These are phyloP conservation scores for Apoderus coryli DNA, from an alignment of 2,888 invertebrate species.

Conservation along the genomic window DNA sequence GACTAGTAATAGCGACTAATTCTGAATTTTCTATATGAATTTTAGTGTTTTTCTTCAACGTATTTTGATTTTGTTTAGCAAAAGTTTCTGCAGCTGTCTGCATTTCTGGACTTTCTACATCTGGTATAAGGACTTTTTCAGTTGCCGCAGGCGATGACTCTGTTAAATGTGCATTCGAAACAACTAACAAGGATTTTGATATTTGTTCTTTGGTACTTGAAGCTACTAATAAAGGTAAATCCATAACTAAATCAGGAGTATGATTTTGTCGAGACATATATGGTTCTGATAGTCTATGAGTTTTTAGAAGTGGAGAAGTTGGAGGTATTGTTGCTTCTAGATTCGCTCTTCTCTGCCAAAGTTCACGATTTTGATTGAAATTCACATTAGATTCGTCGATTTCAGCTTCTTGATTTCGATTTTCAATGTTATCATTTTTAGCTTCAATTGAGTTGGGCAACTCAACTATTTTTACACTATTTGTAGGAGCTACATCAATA, in stretches of 20 bases:
- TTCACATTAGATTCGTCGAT: slow-evolving; percentile 33
- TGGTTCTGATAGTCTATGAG: slow-evolving; percentile 31
- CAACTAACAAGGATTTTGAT: slow-evolving; percentile 27
- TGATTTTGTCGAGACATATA: slow-evolving; percentile 35
- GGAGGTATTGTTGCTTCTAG: slow-evolving; percentile 34
- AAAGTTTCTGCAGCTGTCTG: slow-evolving; percentile 64
- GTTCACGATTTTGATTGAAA: slow-evolving; percentile 38
- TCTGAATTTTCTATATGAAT: slow-evolving; percentile 26
- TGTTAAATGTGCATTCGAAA: slow-evolving; percentile 28
- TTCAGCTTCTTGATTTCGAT: slow-evolving; percentile 17
- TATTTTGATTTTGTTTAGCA: slow-evolving; percentile 65
- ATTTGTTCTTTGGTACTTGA: slow-evolving; percentile 28
- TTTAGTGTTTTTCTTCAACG: slow-evolving; percentile 55
- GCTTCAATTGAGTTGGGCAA: too few relatives aligned
- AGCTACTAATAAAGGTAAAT: slow-evolving; percentile 47
- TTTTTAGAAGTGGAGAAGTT: slow-evolving; percentile 24
- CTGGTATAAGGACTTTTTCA: slow-evolving; percentile 14
- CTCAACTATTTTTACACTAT: too few relatives aligned
- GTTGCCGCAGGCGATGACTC: slow-evolving; percentile 24
- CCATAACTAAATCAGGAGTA: slow-evolving; percentile 73
- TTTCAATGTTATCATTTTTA: too few relatives aligned
- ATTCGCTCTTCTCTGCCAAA: slow-evolving; percentile 46
- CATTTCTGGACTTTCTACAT: slow-evolving; percentile 41
- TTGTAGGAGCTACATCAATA: too few relatives aligned
- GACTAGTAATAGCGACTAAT: slow-evolving; percentile 26